Evolutionary conservation across 2,797 vertebrate genomes (phyloP).

Genomic region (Gadopsis marmoratus): DNA sequence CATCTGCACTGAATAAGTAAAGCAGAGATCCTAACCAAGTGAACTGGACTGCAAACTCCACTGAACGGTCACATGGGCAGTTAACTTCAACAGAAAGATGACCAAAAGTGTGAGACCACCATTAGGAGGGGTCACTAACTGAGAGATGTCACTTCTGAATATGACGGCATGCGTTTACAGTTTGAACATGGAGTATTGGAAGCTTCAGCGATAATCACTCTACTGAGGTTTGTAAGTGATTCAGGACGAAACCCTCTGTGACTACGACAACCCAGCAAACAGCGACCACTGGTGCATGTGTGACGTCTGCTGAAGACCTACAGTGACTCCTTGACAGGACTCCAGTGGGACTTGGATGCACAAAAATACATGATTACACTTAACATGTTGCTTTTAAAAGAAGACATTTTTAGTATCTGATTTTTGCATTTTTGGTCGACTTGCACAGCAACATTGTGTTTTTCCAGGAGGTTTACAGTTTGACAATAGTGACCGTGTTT

Average conservation of each 20-base stretch:
- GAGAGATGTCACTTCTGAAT: background rate
- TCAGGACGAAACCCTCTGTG: conserved; percentile 10
- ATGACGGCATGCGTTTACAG: background rate
- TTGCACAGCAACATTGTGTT: background rate
- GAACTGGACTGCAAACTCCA: conserved; percentile 15
- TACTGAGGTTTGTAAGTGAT: conserved; percentile 9
- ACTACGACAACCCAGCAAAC: conserved; percentile 6
- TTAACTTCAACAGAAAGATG: conserved; percentile 19
- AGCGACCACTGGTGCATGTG: conserved; percentile 9
- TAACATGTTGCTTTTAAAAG: background rate
- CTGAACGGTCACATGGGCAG: conserved; percentile 6
- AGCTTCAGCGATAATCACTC: background rate
- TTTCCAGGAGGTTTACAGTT: conserved; percentile 23
- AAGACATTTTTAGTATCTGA: conserved; percentile 16
- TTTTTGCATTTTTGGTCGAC: background rate
- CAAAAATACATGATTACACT: too few relatives aligned
- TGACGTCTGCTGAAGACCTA: conserved; percentile 18
- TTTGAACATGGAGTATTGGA: conserved; percentile 4
- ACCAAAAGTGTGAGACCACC: conserved; percentile 1
- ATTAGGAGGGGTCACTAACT: background rate
- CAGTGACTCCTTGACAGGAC: conserved; percentile 5
- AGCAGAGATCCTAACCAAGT: conserved; percentile 6
- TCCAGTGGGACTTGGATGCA: background rate
- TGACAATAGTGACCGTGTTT: background rate
- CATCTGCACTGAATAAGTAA: background rate